phyloP scores from a whole-genome alignment of 2,113 vertebrate species.

The Cephalopholis sonnerati region DNA sequence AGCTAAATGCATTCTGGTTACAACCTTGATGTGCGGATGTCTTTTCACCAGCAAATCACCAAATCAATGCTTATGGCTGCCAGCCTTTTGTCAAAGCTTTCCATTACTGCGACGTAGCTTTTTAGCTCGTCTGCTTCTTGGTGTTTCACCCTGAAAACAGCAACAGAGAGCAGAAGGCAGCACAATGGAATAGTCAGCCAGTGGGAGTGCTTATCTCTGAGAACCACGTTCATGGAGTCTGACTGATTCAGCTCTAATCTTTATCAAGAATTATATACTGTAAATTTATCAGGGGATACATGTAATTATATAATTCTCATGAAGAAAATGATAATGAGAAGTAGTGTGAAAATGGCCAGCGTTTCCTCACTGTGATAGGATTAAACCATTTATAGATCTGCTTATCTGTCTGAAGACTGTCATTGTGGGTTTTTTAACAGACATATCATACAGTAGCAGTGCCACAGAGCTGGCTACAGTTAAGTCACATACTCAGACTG shows the following conservation, averaged over 20 bases:
- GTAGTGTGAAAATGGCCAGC: conserved; percentile 29
- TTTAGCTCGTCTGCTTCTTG: conserved; percentile 7
- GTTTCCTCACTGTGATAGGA: conserved; percentile 23
- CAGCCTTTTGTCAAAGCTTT: conserved; percentile 20
- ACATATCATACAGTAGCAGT: conserved; percentile 49
- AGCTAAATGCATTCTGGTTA: background rate
- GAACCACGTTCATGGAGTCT: conserved; percentile 38
- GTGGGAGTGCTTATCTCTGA: conserved; percentile 56
- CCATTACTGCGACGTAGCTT: conserved; percentile 14
- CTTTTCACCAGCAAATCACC: conserved; percentile 10
- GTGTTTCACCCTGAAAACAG: conserved; percentile 33
- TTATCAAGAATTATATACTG: conserved; percentile 45
- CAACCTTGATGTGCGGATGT: background rate
- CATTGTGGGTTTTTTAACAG: conserved; percentile 32
- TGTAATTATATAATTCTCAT: conserved; percentile 44
- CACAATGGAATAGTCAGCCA: conserved; percentile 39
- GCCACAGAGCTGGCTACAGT: conserved; percentile 44
- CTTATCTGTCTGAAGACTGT: conserved; percentile 33
- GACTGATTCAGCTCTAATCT: conserved; percentile 60
- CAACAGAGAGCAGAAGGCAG: conserved; percentile 29
- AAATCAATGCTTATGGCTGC: background rate
- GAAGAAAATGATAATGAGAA: conserved; percentile 32
- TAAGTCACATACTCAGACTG: conserved; percentile 37
- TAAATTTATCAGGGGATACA: conserved; percentile 45
- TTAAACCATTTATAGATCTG: conserved; percentile 48